Conservation (phyloP, 2,888 invertebrate genomes). For the Epirrita christyi region DNA sequence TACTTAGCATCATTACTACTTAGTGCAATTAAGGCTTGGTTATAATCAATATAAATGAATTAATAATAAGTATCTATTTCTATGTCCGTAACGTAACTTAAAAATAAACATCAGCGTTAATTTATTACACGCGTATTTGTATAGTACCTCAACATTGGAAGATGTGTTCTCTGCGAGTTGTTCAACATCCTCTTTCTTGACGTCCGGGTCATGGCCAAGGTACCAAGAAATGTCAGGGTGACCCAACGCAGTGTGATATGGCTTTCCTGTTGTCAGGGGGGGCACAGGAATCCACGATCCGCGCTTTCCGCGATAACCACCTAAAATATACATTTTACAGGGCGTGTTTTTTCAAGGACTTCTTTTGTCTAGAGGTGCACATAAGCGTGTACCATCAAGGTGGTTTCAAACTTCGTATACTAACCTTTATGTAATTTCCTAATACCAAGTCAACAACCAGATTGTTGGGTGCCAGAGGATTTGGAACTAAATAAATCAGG, state of each 20-base stretch:
- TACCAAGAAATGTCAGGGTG: slow-evolving; percentile 76
- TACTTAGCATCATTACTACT: slow-evolving; percentile 11
- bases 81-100: slow-evolving; percentile 8
- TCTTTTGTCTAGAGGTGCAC: slow-evolving; percentile 7
- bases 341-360: slow-evolving; percentile 17
- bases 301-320: slow-evolving; percentile 30
- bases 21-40: slow-evolving; percentile 10
- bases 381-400: slow-evolving; percentile 2
- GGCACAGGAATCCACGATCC: slow-evolving; percentile 55
- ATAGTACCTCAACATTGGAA: slow-evolving; percentile 69
- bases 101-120: slow-evolving; percentile 15
- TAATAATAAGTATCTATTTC: slow-evolving; percentile 8
- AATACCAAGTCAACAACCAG: too few relatives aligned
- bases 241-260: slow-evolving; percentile 69
- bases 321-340: slow-evolving; percentile 31
- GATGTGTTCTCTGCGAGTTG: slow-evolving; percentile 58
- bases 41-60: slow-evolving; percentile 10
- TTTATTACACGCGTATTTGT: slow-evolving; percentile 18
- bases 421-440: not conserved
- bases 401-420: slow-evolving; percentile 15
- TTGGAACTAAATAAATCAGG: too few relatives aligned
- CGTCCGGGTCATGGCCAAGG: slow-evolving; percentile 77
- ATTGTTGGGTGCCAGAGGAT: too few relatives aligned
- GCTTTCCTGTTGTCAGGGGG: slow-evolving; percentile 59
- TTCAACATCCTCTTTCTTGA: slow-evolving; percentile 78